phyloP scores from a whole-genome alignment of 1,140 invertebrate species.

The Artemia franciscana region DNA sequence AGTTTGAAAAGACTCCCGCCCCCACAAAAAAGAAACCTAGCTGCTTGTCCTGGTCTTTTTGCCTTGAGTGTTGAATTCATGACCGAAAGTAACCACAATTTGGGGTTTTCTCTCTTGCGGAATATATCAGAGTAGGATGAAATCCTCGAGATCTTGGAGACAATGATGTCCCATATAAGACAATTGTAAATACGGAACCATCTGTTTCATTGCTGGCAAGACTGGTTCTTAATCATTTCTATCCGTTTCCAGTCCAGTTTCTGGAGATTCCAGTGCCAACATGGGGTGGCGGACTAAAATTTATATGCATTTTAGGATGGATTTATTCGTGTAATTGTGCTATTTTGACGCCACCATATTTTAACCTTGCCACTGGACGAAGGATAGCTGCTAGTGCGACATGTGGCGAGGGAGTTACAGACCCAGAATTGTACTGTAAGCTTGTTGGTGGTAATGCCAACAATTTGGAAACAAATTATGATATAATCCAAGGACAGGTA shows the following conservation, averaged over 20 bases:
- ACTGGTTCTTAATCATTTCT: neutral
- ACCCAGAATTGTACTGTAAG: conserved; percentile 75
- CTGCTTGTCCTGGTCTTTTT: too few relatives aligned
- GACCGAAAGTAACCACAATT: too few relatives aligned
- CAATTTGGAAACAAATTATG: conserved; percentile 33
- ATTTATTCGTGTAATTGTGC: conserved; percentile 9
- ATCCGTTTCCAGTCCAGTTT: neutral
- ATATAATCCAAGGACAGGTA: conserved; percentile 70
- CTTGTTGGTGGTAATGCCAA: conserved; percentile 71
- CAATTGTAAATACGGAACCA: neutral
- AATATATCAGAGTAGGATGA: too few relatives aligned
- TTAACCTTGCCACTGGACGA: conserved; percentile 76
- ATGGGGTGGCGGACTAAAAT: neutral
- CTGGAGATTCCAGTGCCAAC: neutral
- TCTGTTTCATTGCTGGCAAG: neutral
- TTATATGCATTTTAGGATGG: neutral
- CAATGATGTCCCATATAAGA: neutral
- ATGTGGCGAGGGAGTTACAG: conserved; percentile 52
- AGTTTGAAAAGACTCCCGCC: too few relatives aligned
- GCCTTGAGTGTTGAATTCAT: too few relatives aligned
- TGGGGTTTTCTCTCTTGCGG: too few relatives aligned
- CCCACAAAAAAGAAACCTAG: too few relatives aligned
- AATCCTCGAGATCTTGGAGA: neutral
- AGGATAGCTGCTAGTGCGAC: conserved; percentile 69
- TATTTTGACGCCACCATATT: conserved; percentile 64